Evolutionary conservation across 1,140 invertebrate species (phyloP), one percentile per base, ranked within the genome.

Genomic region (Drosophila repleta): DNA sequence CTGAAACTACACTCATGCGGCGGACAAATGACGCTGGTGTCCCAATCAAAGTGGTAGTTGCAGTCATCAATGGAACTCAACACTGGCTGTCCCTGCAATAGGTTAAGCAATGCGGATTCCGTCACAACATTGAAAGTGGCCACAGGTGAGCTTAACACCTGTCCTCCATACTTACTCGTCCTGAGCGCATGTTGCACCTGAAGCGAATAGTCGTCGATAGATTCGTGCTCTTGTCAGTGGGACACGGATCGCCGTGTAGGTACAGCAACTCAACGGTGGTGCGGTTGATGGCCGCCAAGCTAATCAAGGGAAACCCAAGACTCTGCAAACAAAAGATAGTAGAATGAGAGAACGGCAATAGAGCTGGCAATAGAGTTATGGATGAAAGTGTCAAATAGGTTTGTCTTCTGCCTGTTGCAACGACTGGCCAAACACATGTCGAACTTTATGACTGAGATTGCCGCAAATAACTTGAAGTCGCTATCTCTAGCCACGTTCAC

Each of bases 11-110:
- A 90, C 61, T 80, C 78, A 52, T 91, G 90, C 26, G 81, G 76
- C 56, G 80, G 85, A 68, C 93, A 93, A 62, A 93, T 92, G 56
- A 92, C 76, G 65, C 90, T 93, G 15, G 93, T 93, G 58, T 90
- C 88, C 93, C 93, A 93, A 29, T 92, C 87, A 69, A 93, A 93
- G 20, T 66, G 41, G 66, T 93, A 93, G 45, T 87, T 83, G 77
- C 93, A 93, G 56, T 81, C 69, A 8, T 74, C 92, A 90, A 80
- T 84, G 26, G 65, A 69, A 67, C 90, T 90, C 60, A 92, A 90
- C 68, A 84, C 66, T 15, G 93, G 93, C 45, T 74, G 68, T 32
- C 92, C 92, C 93, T 93, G 46, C 29, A 70, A 60, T 52, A 45
- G 45, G 1, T 26, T 51, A 70, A 32, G 69, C 48, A 69, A 1